Conservation (phyloP, 2,797 vertebrate species). For the Melopsittacus undulatus region DNA sequence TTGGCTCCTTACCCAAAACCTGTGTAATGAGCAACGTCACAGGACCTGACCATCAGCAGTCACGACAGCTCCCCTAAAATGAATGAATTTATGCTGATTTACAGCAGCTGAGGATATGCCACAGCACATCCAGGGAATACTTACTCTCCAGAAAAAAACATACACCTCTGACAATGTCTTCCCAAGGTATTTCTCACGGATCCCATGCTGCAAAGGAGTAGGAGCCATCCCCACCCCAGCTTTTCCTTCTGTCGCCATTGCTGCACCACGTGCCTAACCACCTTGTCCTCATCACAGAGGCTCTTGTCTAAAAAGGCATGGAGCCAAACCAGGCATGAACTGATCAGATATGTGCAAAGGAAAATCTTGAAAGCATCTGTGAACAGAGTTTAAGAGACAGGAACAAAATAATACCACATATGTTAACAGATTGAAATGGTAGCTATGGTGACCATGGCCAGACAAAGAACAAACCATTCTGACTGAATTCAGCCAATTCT, state of each 20-base stretch:
- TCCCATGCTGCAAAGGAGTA: background rate
- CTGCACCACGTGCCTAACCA: background rate
- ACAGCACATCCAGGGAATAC: background rate
- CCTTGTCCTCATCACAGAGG: background rate
- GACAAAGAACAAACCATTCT: slow-evolving; percentile 70
- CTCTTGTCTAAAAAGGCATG: background rate
- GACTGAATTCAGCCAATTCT: slow-evolving; percentile 51
- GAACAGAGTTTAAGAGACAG: slow-evolving; percentile 65
- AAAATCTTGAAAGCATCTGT: slow-evolving; percentile 66
- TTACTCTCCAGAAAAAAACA: background rate
- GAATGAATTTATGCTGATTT: background rate
- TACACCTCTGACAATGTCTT: background rate
- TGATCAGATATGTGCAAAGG: slow-evolving; percentile 32
- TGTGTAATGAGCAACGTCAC: background rate
- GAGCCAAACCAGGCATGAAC: slow-evolving; percentile 32
- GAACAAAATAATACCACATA: slow-evolving; percentile 70
- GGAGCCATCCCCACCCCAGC: background rate
- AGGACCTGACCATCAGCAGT: slow-evolving; percentile 1
- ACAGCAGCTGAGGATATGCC: background rate
- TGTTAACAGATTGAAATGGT: slow-evolving; percentile 72
- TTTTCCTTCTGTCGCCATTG: background rate
- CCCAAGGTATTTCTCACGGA: background rate
- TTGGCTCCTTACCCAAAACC: slow-evolving; percentile 21
- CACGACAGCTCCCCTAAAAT: background rate
- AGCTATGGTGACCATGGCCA: slow-evolving; percentile 71